Evolutionary conservation across 2,888 invertebrate genomes (phyloP).

Genomic region (Priapulus caudatus): DNA sequence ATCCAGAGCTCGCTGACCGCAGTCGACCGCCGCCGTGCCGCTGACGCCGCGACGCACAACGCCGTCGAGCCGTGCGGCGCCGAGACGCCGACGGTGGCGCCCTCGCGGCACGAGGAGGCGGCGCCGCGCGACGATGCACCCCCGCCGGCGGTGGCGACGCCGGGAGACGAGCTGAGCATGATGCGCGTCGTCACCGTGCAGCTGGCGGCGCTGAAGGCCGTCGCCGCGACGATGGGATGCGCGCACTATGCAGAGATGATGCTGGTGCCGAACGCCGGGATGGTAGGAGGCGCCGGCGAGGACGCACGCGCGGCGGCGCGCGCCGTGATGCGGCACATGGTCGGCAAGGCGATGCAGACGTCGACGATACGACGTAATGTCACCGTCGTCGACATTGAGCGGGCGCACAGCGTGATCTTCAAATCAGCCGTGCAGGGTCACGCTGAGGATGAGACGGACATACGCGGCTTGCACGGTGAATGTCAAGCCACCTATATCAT

Average conservation of each 20-base stretch:
- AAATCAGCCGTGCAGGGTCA: slow-evolving; percentile 31
- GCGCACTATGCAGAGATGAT: slow-evolving; percentile 47
- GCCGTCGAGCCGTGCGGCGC: neutral
- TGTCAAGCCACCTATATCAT: too few species aligned
- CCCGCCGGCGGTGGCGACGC: neutral
- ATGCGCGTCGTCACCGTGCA: slow-evolving; percentile 45
- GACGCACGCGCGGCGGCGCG: slow-evolving; percentile 28
- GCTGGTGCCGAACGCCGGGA: slow-evolving; percentile 41
- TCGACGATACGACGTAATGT: slow-evolving; percentile 32
- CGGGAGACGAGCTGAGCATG: slow-evolving; percentile 40
- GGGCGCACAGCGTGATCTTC: slow-evolving; percentile 34
- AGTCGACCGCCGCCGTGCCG: neutral
- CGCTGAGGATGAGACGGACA: slow-evolving; percentile 37
- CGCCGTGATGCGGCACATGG: slow-evolving; percentile 33
- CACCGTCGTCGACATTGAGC: slow-evolving; percentile 33
- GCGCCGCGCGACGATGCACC: neutral
- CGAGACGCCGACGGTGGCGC: neutral
- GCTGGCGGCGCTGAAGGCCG: slow-evolving; percentile 46
- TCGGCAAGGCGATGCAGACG: slow-evolving; percentile 30
- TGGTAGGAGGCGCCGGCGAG: slow-evolving; percentile 11
- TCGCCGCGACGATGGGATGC: slow-evolving; percentile 44
- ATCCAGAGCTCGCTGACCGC: neutral
- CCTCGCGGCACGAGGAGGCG: neutral
- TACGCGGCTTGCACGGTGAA: slow-evolving; percentile 35
- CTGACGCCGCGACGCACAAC: neutral